Evolutionary conservation across 1,140 invertebrate species (phyloP).

Genomic region (Phocides pigmalion): DNA sequence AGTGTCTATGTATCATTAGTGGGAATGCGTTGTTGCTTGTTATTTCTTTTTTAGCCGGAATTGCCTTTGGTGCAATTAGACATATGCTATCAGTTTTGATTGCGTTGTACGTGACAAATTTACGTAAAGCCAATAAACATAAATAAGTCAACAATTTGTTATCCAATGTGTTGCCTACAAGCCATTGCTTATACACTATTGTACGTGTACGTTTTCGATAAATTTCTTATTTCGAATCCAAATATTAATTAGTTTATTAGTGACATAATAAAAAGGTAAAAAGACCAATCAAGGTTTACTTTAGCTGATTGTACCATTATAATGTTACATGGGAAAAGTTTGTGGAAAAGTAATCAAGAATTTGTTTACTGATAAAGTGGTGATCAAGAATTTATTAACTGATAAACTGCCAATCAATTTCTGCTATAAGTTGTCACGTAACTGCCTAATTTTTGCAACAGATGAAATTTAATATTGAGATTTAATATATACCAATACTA

Average conservation of each 20-base stretch:
- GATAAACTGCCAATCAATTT: neutral
- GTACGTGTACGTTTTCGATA: neutral
- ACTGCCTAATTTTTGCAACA: neutral
- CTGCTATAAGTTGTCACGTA: neutral
- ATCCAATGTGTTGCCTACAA: too few relatives aligned
- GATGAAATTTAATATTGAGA: neutral
- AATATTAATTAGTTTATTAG: neutral
- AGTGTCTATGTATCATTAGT: too few relatives aligned
- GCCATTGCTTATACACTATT: too few relatives aligned
- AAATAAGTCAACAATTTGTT: neutral
- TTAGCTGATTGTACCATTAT: too few relatives aligned
- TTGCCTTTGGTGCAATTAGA: too few relatives aligned
- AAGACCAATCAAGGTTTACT: neutral
- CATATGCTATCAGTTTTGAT: too few relatives aligned
- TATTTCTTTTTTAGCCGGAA: too few relatives aligned
- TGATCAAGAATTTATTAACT: neutral
- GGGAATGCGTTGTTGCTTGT: too few relatives aligned
- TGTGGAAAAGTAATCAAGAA: neutral
- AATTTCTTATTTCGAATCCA: neutral
- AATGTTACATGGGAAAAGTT: neutral
- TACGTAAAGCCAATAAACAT: too few relatives aligned
- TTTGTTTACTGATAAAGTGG: neutral
- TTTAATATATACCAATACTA: slow-evolving; percentile 5
- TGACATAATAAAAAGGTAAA: neutral
- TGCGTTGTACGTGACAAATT: too few relatives aligned